A percentile compares a stretch with the other conserved stretches of the same genome.
phyloP scores from a whole-genome alignment of 1,140 invertebrate species.

The Leptinotarsa defecta region DNA sequence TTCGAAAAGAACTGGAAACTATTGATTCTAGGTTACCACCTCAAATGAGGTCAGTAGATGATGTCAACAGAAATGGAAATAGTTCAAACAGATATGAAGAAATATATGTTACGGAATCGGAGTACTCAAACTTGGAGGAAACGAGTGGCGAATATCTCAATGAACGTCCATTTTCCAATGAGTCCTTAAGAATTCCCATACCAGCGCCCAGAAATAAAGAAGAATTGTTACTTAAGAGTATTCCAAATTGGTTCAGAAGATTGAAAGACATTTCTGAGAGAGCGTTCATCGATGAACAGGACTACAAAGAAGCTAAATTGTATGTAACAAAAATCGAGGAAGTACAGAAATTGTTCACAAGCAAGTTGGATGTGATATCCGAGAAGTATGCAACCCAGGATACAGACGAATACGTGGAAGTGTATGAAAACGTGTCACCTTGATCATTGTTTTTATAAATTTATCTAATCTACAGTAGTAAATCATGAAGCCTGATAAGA shows the following conservation, averaged over 20 bases:
- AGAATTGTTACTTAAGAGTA: slow-evolving; percentile 21
- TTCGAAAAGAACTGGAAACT: too few species aligned
- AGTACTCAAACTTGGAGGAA: too few species aligned
- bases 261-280: slow-evolving; percentile 24
- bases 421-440: too few species aligned
- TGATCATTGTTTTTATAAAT: background rate
- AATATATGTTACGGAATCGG: too few species aligned
- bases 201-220: slow-evolving; percentile 30
- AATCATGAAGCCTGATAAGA: background rate
- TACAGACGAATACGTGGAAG: too few species aligned
- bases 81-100: too few species aligned
- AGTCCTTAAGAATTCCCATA: slow-evolving; percentile 12
- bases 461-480: background rate
- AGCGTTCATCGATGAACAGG: background rate
- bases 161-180: too few species aligned
- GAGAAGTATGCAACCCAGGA: slow-evolving; percentile 15
- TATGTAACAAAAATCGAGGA: slow-evolving; percentile 22
- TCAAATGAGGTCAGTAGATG: too few species aligned
- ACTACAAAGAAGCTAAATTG: slow-evolving; percentile 15
- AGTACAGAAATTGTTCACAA: slow-evolving; percentile 28
- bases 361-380: slow-evolving; percentile 16
- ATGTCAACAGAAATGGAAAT: too few species aligned
- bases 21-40: too few species aligned
- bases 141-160: too few species aligned
- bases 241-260: slow-evolving; percentile 26